These are phyloP conservation scores for Stichodactyla helianthus DNA, from an alignment of 64 coral and sea anemone genomes.

Conservation along the genomic window DNA sequence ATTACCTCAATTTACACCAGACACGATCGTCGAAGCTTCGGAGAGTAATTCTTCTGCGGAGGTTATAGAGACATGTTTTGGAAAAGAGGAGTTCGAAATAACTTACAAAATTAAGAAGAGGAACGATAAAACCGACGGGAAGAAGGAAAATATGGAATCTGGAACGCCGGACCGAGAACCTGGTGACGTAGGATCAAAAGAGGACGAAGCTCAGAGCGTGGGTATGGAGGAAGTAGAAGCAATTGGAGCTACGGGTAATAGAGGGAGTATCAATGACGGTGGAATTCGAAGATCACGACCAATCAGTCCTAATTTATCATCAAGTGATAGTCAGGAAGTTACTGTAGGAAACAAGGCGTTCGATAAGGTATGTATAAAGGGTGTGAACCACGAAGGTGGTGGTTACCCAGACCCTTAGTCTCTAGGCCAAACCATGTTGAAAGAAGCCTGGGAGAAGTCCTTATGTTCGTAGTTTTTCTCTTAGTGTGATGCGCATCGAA, in stretches of 20 bases:
- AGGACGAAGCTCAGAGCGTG: not conserved
- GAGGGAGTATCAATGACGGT: not conserved
- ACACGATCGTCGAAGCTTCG: constrained; percentile 18
- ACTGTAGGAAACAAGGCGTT: constrained; percentile 79
- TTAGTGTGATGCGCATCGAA: no score
- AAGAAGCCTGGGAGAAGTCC: no score
- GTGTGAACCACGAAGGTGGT: no score
- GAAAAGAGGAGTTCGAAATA: constrained; percentile 28
- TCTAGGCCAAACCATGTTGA: no score
- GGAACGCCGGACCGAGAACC: not conserved
- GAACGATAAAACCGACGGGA: not conserved
- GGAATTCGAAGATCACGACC: constrained; percentile 36
- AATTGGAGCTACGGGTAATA: constrained; percentile 3
- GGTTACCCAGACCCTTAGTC: no score
- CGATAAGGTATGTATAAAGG: constrained; percentile 56
- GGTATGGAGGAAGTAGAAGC: not conserved
- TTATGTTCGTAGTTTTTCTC: no score
- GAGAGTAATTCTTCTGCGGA: constrained; percentile 11
- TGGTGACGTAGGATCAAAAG: not conserved
- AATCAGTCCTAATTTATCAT: constrained; percentile 75
- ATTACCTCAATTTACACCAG: constrained; percentile 3
- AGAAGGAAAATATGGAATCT: not conserved
- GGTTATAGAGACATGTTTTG: constrained; percentile 46
- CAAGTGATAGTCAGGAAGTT: constrained; percentile 58
- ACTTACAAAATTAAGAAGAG: constrained; percentile 7